Evolutionary conservation across 2,113 vertebrate genomes (phyloP), one percentile per base, ranked within the genome.

Genomic region (Machaerirhynchus nigripectus): DNA sequence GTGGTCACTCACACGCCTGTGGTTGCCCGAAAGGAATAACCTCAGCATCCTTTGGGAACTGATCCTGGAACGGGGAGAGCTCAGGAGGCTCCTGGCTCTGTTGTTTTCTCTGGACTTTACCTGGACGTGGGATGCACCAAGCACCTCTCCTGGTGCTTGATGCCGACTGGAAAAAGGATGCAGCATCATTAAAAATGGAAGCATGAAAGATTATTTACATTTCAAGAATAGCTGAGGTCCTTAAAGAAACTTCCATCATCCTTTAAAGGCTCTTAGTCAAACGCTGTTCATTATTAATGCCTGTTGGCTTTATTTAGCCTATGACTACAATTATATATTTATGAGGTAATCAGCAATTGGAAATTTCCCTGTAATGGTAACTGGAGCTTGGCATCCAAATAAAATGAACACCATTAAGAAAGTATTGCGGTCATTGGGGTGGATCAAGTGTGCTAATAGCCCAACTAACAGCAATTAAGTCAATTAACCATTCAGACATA

Each of bases 331-430:
- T 98, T 93, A 98, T 97, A 96, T 98, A 98, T 98, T 98, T 98
- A 98, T 97, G 98, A 98, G 98, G 97, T 98, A 97, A 99, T 99
- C 98, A 98, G 98, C 96, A 92, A 97, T 95, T 96, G 98, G 98
- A 98, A 98, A 98, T 98, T 97, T 98, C 98, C 98, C 98, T 95
- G 97, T 98, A 98, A 98, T 97, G 97, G 98, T 98, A 98, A 98
- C 98, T 98, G 98, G 98, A 98, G 98, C 98, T 97, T 97, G 97
- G 97, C 97, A 96, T 96, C 97, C 96, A 94, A 97, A 97, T 98
- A 98, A 97, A 98, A 98, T 90, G 97, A 97, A 95, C 93, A 93
- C 97, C 96, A 98, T 98, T 98, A 98, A 98, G 96, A 96, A 96
- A 91, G 83, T 98, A 98, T 97, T 95, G 97, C 97, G 98, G 98